phyloP scores from a whole-genome alignment of 2,113 vertebrate species.

The Naja naja region DNA sequence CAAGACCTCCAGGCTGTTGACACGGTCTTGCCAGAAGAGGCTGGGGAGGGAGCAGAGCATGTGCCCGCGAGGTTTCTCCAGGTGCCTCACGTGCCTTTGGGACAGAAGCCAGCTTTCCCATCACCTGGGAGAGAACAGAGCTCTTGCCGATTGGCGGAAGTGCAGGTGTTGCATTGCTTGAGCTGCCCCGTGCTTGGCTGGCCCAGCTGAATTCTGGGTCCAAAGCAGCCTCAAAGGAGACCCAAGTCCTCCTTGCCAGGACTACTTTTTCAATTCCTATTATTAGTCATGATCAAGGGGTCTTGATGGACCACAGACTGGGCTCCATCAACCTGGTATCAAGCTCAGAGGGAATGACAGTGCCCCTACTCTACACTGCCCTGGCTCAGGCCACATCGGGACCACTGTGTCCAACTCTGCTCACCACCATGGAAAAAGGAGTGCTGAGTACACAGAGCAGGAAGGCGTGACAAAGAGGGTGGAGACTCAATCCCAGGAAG shows the following conservation, averaged over 20 bases:
- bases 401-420: background rate
- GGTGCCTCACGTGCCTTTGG: rapidly evolving
- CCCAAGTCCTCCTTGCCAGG: too few species aligned
- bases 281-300: background rate
- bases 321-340: background rate
- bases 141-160: background rate
- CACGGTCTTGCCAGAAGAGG: background rate
- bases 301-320: background rate
- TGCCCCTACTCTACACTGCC: too few species aligned
- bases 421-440: background rate
- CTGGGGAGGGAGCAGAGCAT: background rate
- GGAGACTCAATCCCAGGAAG: background rate
- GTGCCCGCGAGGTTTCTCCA: background rate
- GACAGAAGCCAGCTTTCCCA: background rate
- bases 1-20: too few species aligned
- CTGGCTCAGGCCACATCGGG: background rate
- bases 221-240: background rate
- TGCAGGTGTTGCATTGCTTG: background rate
- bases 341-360: background rate
- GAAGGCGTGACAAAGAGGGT: background rate
- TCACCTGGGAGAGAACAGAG: background rate
- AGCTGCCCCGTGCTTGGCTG: background rate
- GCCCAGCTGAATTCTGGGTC: background rate
- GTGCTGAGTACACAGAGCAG: background rate
- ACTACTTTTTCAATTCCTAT: background rate